Conservation (phyloP, 37 sponge, comb jelly and placozoan genomes). For the Tethya wilhelma region DNA sequence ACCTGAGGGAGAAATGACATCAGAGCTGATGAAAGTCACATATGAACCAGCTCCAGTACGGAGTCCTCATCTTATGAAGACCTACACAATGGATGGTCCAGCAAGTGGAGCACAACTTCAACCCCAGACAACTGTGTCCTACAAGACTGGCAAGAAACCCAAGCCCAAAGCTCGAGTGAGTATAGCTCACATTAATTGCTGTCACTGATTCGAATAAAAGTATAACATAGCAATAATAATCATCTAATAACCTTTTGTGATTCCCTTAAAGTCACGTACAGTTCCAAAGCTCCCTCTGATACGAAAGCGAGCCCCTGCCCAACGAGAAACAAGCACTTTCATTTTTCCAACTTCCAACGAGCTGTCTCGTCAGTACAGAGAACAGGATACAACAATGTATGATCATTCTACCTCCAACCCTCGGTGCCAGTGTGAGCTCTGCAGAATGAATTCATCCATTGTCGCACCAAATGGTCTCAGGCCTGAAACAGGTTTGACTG, state of each 20-base stretch:
- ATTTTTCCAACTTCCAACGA: conserved; percentile 49
- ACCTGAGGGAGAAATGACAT: conserved; percentile 25
- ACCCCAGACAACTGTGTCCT: not conserved
- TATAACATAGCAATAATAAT: too few relatives aligned
- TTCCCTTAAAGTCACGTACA: conserved; percentile 36
- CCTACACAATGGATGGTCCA: not conserved
- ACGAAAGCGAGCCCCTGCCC: not conserved
- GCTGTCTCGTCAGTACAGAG: conserved; percentile 5
- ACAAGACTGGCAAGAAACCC: not conserved
- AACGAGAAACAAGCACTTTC: conserved; percentile 9
- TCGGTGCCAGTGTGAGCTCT: conserved; percentile 60
- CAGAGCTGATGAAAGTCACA: too few relatives aligned
- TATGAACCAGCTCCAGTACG: not conserved
- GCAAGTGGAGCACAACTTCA: too few relatives aligned
- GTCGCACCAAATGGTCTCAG: not conserved
- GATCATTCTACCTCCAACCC: conserved; percentile 69
- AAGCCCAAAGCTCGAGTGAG: conserved; percentile 1
- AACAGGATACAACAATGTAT: conserved; percentile 16
- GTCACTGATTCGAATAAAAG: too few relatives aligned
- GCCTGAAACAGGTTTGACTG: not conserved
- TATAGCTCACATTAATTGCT: not conserved
- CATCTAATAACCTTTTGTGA: not conserved
- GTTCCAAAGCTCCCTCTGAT: conserved; percentile 76
- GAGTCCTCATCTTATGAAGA: not conserved
- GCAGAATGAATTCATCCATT: conserved; percentile 32